Base-by-base conservation (phyloP, 2,113 vertebrate genomes). In the Seriola dumerili region DNA sequence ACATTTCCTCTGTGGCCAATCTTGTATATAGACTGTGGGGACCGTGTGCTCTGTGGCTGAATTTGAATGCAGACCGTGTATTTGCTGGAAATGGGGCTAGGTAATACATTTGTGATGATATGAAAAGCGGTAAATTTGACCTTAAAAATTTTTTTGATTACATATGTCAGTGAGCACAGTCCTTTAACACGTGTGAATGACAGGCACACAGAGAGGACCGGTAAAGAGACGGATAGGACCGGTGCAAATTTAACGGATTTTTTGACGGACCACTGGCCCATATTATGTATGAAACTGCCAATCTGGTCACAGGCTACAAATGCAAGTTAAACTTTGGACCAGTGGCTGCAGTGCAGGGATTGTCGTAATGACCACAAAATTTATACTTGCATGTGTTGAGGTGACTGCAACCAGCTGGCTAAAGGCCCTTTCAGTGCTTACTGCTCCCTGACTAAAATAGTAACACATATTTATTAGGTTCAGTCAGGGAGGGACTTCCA, bases 381-480 rank as follows among this genome's bases (percentile, higher is more conserved):
- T 19, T 61, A 0, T 19, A 8, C 4, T 50, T 70, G 54, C 50
- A 36, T 59, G 14, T 76, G 40, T 1, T 61, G 3, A 57, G 19
- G 29, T 72, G 59, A 75, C 14, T 7, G 3, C 32, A 46, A 46
- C 40, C 34, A 58, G 38, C 36, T 50, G 69, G 71, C 44, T 32
- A 58, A 55, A 46, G 42, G 36, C 46, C 11, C 32, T 80, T 71
- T 46, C 34, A 19, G 5, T 52, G 38, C 25, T 71, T 68, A 50
- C 23, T 54, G 16, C 14, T 50, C 42, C 29, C 3, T 42, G 13
- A 65, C 25, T 59, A 66, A 73, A 73, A 11, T 25, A 38, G 40
- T 25, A n/a, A 48, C 3, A 75, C 44, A 72, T 5, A 29, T 29
- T 73, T 8, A 64, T 42, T 14, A n/a, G 16, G 4, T 81, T 81